Conservation (phyloP, 2,888 invertebrate genomes). For the Trilocha varians region DNA sequence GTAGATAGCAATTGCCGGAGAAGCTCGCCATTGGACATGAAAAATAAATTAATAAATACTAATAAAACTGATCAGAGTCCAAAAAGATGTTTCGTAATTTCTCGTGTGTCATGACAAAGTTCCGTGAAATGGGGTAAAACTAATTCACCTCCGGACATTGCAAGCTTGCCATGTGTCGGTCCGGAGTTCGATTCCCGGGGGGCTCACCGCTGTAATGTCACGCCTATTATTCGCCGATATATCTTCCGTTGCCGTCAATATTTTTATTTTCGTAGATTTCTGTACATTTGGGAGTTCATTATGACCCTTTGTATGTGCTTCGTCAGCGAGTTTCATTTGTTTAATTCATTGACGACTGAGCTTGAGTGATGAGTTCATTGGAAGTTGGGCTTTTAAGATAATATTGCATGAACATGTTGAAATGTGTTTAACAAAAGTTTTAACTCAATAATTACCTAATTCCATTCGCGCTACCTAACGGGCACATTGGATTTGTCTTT, state of each 20-base stretch:
- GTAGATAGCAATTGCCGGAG: too few relatives aligned
- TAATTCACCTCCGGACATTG: constrained; percentile 44
- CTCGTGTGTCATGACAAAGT: constrained; percentile 43
- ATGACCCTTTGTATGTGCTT: constrained; percentile 11
- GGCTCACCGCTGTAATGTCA: constrained; percentile 59
- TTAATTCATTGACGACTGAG: constrained; percentile 5
- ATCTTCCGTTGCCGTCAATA: constrained; percentile 61
- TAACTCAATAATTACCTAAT: too few relatives aligned
- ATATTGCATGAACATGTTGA: not conserved
- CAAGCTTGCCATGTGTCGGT: constrained; percentile 54
- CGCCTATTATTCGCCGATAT: constrained; percentile 68
- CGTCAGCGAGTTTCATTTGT: constrained; percentile 4
- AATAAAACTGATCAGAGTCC: not conserved
- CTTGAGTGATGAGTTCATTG: constrained; percentile 8
- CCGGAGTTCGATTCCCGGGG: constrained; percentile 57
- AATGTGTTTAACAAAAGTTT: not conserved
- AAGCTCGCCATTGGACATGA: too few relatives aligned
- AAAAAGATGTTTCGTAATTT: constrained; percentile 13
- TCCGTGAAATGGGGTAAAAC: constrained; percentile 69
- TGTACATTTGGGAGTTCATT: constrained; percentile 52
- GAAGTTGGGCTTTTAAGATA: not conserved
- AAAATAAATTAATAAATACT: too few relatives aligned
- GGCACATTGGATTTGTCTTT: too few relatives aligned
- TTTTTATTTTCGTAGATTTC: constrained; percentile 53
- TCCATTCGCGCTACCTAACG: too few relatives aligned